Evolutionary conservation across 2,113 vertebrate species (phyloP).

Genomic region (Cavia aperea): DNA sequence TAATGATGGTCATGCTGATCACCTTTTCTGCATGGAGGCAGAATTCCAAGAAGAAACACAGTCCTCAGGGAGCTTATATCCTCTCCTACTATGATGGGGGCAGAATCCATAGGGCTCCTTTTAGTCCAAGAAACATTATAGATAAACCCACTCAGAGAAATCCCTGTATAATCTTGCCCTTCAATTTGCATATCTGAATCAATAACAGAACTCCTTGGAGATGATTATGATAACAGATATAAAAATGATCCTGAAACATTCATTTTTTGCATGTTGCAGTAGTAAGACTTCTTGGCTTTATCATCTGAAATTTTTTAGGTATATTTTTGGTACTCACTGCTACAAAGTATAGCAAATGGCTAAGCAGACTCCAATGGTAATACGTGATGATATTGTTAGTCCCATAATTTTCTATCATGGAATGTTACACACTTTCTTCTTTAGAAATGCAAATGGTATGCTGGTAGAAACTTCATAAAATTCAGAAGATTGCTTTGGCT

Average conservation of each 20-base stretch:
- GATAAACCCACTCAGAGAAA: not conserved
- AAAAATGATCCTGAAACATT: slow-evolving; percentile 12
- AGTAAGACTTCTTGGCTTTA: slow-evolving; percentile 22
- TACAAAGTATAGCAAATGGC: slow-evolving; percentile 27
- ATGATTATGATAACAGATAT: not conserved
- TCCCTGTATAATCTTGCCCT: not conserved
- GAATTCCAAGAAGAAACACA: not conserved
- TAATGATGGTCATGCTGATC: not conserved
- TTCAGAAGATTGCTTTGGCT: not conserved
- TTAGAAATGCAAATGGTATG: not conserved
- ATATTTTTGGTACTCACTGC: not conserved
- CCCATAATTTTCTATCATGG: slow-evolving; percentile 10
- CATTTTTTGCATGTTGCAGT: not conserved
- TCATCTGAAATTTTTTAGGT: slow-evolving; percentile 6
- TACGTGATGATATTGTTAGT: not conserved
- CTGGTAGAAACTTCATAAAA: slow-evolving; percentile 21
- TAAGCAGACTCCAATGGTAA: not conserved
- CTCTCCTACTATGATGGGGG: not conserved
- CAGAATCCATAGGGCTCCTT: not conserved
- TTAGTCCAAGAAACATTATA: not conserved
- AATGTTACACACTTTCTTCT: slow-evolving; percentile 22
- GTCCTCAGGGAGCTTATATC: not conserved
- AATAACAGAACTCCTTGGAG: not conserved
- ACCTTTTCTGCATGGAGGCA: not conserved
- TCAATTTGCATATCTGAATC: not conserved